Base-by-base conservation (phyloP, 2,797 vertebrate species). In the Mionectes olivaceus region DNA sequence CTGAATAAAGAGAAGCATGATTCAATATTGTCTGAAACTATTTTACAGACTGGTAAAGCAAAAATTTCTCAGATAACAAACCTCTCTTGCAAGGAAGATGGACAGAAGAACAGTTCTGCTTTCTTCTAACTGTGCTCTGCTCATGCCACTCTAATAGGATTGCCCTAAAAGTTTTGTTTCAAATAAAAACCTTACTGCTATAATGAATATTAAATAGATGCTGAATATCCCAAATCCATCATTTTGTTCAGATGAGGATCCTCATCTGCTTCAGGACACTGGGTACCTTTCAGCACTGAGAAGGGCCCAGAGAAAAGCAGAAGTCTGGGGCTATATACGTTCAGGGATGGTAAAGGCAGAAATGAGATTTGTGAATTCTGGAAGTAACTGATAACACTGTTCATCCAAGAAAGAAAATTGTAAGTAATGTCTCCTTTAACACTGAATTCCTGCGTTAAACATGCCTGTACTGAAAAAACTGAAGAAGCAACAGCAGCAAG, bases 121-220 rank as follows among this genome's bases (percentile, higher is more conserved):
- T 91, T 83, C 91, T 57, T 80, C 74, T 81, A 82, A 79, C 35
- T 1, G 0, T 17, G 7, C 44, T 91, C 77, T 70, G 52, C 33
- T 89, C 37, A 39, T 28, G 46, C 9, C 60, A 70, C 19, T 80
- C 56, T 83, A 91, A 87, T 8, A 19, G 22, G 64, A 84, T 85
- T 89, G 56, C 52, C 49, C 37, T 67, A 57, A 43, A 93, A 93
- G 68, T 89, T 89, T 85, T 74, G 78, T 89, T 93, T 89, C 65
- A 93, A 92, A 70, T 74, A 70, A 95, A 95, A 78, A 79, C 69
- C 71, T 49, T 46, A 52, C 33, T 68, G 39, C 57, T 81, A 59
- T 61, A 57, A 83, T 86, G 73, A 93, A 94, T 92, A 94, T 52
- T 93, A 94, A 91, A 33, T n/a, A 92, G 77, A 41, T 39, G 68